Evolutionary conservation across 1,140 invertebrate species (phyloP), one percentile per base, ranked within the genome.

Genomic region (Colletes gigas): DNA sequence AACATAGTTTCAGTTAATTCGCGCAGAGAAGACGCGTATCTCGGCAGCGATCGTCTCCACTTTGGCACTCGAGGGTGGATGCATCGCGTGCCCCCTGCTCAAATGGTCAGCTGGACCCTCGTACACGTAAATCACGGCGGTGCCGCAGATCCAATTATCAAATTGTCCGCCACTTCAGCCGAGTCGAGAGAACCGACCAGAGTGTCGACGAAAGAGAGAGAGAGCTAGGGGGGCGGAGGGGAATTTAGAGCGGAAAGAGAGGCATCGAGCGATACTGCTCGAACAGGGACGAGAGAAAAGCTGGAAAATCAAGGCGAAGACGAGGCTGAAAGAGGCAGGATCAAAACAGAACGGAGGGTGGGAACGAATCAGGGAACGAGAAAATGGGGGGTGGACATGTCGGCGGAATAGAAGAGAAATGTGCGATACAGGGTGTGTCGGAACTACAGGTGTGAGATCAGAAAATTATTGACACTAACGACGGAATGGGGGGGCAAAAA

Each of bases 141-240:
- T 82, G 84, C 85, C 90, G 82, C 86, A 88, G 87, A 91, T 92
- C 88, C 90, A 92, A 92, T 92, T 92, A 92, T 90, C 91, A 91
- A 92, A 92, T 92, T 91, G 91, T 91, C 90, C 91, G 80, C 85
- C 85, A 81, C 69, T 87, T 83, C 81, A 85, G 73, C 19, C 78
- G 67, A 81, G 84, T 60, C 75, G 68, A 72, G 75, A 76, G 76
- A 77, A 81, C 57, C n/a, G 21, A 8, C 47, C 7, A 41, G 55
- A 47, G 55, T 54, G 62, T 44, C 44, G 54, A 47, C 47, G 63
- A 59, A 57, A 79, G 79, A 62, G 60, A 78, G 76, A 54, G 17
- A 47, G 44, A 47, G 44, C 6, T 6, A 47, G 55, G 60, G 75
- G 76, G 47, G 17, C 19, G 60, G 47, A n/a, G 10, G 57, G 41